These are phyloP conservation scores for Salticus scenicus DNA, from an alignment of 2,888 invertebrate species.

Conservation along the genomic window DNA sequence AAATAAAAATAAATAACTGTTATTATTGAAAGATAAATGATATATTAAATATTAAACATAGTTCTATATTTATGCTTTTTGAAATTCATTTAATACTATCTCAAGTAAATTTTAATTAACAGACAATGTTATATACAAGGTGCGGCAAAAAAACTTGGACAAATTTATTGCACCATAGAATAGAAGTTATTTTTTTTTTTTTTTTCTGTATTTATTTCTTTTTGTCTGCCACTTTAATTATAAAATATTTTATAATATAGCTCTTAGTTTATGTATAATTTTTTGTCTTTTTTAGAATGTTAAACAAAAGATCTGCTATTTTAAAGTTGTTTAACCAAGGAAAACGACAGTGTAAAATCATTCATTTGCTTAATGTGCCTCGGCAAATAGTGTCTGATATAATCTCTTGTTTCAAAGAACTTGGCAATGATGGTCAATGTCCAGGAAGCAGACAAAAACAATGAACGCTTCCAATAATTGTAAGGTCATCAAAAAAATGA, in stretches of 20 bases:
- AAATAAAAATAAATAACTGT: no score
- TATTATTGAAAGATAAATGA: no score
- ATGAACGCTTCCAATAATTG: background rate
- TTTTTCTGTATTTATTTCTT: no score
- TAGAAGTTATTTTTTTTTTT: no score
- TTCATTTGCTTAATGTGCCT: conserved; percentile 2
- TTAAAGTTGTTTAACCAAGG: background rate
- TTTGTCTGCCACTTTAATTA: no score
- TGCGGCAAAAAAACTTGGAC: no score
- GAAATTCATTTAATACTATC: no score
- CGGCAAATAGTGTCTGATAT: background rate
- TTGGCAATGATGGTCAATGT: background rate
- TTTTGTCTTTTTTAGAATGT: background rate
- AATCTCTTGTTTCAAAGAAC: background rate
- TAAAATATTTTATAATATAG: background rate
- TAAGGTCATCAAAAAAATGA: background rate
- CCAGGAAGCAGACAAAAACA: background rate
- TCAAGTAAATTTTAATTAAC: no score
- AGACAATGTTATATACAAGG: no score
- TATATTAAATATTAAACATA: no score
- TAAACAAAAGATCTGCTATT: background rate
- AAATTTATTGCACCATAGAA: no score
- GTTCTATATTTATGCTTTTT: no score
- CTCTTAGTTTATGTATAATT: background rate
- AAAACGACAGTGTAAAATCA: background rate